phyloP scores from a whole-genome alignment of 2,888 invertebrate species.

The Metellina segmentata region DNA sequence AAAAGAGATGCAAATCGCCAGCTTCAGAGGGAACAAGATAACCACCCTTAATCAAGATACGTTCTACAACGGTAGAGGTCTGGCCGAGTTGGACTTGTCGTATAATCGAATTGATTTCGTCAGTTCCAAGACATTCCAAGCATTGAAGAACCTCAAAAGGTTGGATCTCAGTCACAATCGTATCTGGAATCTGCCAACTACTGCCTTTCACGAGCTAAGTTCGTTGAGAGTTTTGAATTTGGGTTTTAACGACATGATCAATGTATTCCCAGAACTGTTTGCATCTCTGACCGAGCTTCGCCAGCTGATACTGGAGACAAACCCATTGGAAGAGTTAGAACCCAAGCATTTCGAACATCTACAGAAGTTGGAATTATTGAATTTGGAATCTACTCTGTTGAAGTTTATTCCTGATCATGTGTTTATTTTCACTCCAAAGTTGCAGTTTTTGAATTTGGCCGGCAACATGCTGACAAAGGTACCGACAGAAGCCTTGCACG shows the following conservation, averaged over 20 bases:
- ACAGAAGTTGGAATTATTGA: constrained; percentile 47
- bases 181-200: constrained; percentile 62
- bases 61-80: constrained; percentile 53
- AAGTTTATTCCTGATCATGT: constrained; percentile 55
- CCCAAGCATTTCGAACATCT: constrained; percentile 56
- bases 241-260: constrained; percentile 49
- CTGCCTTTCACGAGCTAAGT: constrained; percentile 38
- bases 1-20: constrained; percentile 4
- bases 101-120: constrained; percentile 72
- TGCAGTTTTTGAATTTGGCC: constrained; percentile 48
- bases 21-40: constrained; percentile 60
- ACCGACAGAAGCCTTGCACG: constrained; percentile 55
- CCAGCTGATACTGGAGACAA: constrained; percentile 47
- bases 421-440: constrained; percentile 55
- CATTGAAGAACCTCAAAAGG: constrained; percentile 31
- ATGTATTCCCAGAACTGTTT: constrained; percentile 29
- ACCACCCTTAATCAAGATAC: constrained; percentile 40
- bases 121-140: constrained; percentile 36
- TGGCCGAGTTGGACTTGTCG: constrained; percentile 57
- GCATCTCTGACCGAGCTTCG: constrained; percentile 13
- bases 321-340: constrained; percentile 66
- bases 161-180: constrained; percentile 69
- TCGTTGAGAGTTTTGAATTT: constrained; percentile 54
- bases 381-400: constrained; percentile 53
- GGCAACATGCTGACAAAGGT: constrained; percentile 45